Conservation (phyloP, 2,888 invertebrate genomes). For the Tipula vernalis region DNA sequence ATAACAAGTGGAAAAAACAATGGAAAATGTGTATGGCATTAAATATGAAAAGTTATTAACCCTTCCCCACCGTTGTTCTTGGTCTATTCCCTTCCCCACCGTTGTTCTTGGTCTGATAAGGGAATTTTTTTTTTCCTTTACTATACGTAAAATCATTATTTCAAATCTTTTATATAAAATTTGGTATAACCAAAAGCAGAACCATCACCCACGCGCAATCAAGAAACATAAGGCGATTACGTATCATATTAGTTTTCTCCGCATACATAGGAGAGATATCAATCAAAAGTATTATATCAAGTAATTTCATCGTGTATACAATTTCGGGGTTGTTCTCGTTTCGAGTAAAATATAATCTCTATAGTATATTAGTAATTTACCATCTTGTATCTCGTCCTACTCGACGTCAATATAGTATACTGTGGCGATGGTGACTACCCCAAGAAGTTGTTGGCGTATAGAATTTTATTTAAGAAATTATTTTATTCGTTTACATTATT, state of each 20-base stretch:
- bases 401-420: neutral
- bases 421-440: neutral
- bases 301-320: neutral
- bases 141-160: neutral
- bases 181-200: neutral
- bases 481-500: neutral
- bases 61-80: neutral
- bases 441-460: neutral
- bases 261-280: neutral
- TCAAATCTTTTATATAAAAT: neutral
- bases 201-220: neutral
- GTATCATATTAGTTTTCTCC: neutral
- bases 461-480: neutral
- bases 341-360: no score
- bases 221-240: neutral
- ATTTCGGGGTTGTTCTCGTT: neutral
- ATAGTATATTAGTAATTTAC: neutral
- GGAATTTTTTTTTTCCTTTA: no score
- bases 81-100: neutral
- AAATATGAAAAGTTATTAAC: neutral
- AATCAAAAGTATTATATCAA: neutral
- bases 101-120: neutral
- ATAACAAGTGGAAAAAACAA: neutral
- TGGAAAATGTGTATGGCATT: neutral
- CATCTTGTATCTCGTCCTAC: neutral